Evolutionary conservation across 2,113 vertebrate genomes (phyloP).

Genomic region (Alces alces): DNA sequence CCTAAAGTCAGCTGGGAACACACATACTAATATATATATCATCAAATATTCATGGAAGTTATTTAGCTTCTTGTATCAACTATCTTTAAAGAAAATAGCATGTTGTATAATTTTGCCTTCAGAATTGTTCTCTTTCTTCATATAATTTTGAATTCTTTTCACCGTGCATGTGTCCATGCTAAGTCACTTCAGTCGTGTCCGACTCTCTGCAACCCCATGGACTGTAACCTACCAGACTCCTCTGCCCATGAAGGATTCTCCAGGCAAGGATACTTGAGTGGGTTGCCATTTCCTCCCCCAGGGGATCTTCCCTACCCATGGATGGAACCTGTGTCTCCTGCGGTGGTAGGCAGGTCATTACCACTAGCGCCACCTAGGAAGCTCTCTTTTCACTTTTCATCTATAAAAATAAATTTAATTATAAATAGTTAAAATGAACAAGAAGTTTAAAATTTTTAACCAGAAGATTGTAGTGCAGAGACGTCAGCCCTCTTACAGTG

Average conservation of each 20-base stretch:
- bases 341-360: neutral
- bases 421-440: neutral
- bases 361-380: neutral
- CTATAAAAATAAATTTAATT: neutral
- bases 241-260: neutral
- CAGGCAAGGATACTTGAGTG: neutral
- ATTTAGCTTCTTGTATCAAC: neutral
- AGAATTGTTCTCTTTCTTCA: conserved; percentile 39
- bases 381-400: neutral
- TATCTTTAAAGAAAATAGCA: neutral
- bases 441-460: neutral
- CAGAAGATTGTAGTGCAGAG: neutral
- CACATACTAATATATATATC: neutral
- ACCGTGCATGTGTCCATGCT: neutral
- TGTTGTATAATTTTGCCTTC: conserved; percentile 23
- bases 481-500: neutral
- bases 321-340: neutral
- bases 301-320: neutral
- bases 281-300: neutral
- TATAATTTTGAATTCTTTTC: neutral
- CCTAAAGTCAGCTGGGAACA: neutral
- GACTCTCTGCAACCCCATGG: neutral
- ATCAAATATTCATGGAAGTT: neutral
- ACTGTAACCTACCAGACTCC: neutral
- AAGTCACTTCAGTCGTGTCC: neutral